A percentile compares a stretch with the other conserved stretches of the same genome.
Conservation (phyloP, 1,140 invertebrate genomes). For the Drosophila ironensis region DNA sequence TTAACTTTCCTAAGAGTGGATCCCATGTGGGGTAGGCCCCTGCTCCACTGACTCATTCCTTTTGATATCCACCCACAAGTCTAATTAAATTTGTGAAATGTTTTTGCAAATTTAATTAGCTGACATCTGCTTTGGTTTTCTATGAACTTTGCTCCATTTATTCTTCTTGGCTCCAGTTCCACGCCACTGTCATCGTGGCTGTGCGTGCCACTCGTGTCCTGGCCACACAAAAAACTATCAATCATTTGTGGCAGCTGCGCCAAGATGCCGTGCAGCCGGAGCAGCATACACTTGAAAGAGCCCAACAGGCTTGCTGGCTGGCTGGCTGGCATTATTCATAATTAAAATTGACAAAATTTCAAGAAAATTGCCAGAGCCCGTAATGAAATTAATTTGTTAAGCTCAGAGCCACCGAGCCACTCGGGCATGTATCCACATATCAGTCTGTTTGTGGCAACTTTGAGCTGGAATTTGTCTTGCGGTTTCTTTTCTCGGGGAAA, state of each 20-base stretch:
- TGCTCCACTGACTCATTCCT: constrained; percentile 7
- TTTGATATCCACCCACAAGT: constrained; percentile 19
- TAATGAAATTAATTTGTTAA: constrained; percentile 69
- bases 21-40: too few species aligned
- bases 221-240: constrained; percentile 52
- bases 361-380: constrained; percentile 10
- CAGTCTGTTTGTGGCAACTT: constrained; percentile 41
- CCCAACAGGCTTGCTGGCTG: neutral
- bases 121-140: constrained; percentile 4
- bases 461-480: constrained; percentile 45
- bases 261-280: neutral
- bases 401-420: constrained; percentile 12
- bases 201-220: constrained; percentile 25
- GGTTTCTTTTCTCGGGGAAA: constrained; percentile 25
- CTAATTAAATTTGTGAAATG: constrained; percentile 57
- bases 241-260: constrained; percentile 57
- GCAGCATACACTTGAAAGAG: constrained; percentile 3
- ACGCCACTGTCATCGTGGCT: constrained; percentile 5
- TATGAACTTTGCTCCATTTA: constrained; percentile 1
- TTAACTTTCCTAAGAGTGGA: too few species aligned
- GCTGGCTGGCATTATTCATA: constrained; percentile 60
- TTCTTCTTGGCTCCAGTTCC: neutral
- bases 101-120: constrained; percentile 27
- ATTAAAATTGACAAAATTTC: constrained; percentile 71
- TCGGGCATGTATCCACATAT: neutral